phyloP scores from a whole-genome alignment of 2,113 vertebrate species.

The Passer domesticus region DNA sequence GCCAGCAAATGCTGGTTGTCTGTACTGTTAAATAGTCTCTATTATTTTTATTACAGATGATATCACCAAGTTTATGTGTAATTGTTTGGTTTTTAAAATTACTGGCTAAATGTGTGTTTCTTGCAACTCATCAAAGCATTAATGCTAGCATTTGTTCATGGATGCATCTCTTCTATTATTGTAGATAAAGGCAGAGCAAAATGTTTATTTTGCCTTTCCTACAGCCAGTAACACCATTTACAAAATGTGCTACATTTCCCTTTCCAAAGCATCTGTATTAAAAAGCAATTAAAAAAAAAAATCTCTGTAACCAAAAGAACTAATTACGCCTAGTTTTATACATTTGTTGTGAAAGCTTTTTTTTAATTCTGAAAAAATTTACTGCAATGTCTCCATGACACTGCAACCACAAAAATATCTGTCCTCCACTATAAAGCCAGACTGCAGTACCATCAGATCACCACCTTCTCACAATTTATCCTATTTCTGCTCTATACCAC shows the following conservation, averaged over 20 bases:
- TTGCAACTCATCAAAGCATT: constrained; percentile 26
- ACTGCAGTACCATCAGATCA: neutral
- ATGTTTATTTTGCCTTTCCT: constrained; percentile 20
- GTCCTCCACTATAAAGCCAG: neutral
- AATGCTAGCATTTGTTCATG: neutral
- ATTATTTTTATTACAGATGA: neutral
- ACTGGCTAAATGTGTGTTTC: neutral
- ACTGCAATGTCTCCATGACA: neutral
- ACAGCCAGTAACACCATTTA: neutral
- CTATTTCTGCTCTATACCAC: neutral
- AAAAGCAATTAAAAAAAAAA: neutral
- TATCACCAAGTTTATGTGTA: neutral
- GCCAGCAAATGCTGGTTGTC: neutral
- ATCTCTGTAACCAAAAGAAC: neutral
- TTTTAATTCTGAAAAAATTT: neutral
- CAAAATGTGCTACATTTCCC: neutral
- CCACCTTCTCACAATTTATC: neutral
- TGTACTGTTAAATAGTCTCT: neutral
- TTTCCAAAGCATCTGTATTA: neutral
- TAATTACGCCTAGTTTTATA: neutral
- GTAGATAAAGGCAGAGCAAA: neutral
- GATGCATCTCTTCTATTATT: neutral
- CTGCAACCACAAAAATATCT: neutral
- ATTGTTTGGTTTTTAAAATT: constrained; percentile 19
- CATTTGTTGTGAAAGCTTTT: neutral